A percentile compares a stretch with the other conserved stretches of the same genome.
Conservation (phyloP, 2,888 invertebrate genomes). For the Andrena haemorrhoa region DNA sequence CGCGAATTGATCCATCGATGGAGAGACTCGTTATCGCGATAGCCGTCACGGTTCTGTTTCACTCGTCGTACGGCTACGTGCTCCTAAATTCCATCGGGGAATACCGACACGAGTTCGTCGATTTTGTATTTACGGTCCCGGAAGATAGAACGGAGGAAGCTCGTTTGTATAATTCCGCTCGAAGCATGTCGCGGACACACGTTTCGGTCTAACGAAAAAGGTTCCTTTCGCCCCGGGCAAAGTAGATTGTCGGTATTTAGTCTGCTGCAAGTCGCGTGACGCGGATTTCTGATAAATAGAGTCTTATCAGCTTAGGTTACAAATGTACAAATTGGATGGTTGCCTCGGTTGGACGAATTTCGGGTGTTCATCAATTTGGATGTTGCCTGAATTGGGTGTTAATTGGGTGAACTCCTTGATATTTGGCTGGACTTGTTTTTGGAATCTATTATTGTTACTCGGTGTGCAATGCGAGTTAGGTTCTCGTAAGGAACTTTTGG, state of each 20-base stretch:
- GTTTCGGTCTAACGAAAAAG: background rate
- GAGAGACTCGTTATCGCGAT: slow-evolving; percentile 17
- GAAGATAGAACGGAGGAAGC: slow-evolving; percentile 38
- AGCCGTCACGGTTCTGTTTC: slow-evolving; percentile 20
- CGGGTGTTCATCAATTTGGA: background rate
- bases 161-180: background rate
- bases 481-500: too few species aligned
- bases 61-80: slow-evolving; percentile 28
- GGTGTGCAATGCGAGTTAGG: too few species aligned
- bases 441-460: too few species aligned
- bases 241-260: slow-evolving; percentile 28
- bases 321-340: slow-evolving; percentile 31
- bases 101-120: slow-evolving; percentile 9
- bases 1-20: slow-evolving; percentile 8
- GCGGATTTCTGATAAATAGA: background rate
- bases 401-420: background rate
- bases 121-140: slow-evolving; percentile 7
- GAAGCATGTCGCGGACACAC: background rate
- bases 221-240: background rate
- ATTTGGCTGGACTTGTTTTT: background rate
- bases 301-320: background rate
- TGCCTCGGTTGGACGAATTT: slow-evolving; percentile 2
- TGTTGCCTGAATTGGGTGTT: background rate
- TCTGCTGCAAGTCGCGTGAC: background rate
- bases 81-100: slow-evolving; percentile 26